A percentile compares a stretch with the other conserved stretches of the same genome.
Conservation (phyloP, 2,888 invertebrate species). For the Ptilodon capucinus region DNA sequence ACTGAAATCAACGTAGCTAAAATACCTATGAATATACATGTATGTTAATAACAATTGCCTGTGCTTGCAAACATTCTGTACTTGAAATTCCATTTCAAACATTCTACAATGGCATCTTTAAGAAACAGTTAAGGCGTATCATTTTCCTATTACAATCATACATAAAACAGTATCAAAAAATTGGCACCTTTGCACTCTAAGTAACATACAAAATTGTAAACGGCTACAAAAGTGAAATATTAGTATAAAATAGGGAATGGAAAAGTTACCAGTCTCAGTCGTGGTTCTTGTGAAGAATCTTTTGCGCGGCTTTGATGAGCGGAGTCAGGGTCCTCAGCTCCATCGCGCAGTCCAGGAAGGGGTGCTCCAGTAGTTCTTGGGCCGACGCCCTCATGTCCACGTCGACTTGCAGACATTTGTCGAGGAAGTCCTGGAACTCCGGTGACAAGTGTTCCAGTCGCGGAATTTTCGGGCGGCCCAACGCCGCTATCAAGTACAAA, state of each 20-base stretch:
- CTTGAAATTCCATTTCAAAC: slow-evolving; percentile 14
- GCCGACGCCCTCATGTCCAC: slow-evolving; percentile 90
- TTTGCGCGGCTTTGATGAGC: slow-evolving; percentile 95
- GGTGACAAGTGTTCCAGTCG: slow-evolving; percentile 90
- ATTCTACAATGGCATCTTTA: slow-evolving; percentile 21
- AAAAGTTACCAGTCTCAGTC: slow-evolving; percentile 64
- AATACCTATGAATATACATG: slow-evolving; percentile 22
- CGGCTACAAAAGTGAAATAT: slow-evolving; percentile 57
- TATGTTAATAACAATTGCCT: slow-evolving; percentile 25
- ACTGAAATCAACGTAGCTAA: slow-evolving; percentile 15
- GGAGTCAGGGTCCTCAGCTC: slow-evolving; percentile 92
- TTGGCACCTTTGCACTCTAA: slow-evolving; percentile 54
- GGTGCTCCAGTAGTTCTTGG: slow-evolving; percentile 89
- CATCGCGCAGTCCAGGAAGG: slow-evolving; percentile 90
- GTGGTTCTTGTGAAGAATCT: slow-evolving; percentile 87
- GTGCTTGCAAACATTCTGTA: slow-evolving; percentile 8
- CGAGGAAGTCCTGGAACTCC: slow-evolving; percentile 91
- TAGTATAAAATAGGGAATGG: slow-evolving; percentile 48
- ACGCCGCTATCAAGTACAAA: slow-evolving; percentile 96
- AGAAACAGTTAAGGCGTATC: slow-evolving; percentile 13
- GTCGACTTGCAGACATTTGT: slow-evolving; percentile 93
- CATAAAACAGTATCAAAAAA: slow-evolving; percentile 34
- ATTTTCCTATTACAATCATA: slow-evolving; percentile 23
- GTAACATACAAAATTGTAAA: slow-evolving; percentile 56
- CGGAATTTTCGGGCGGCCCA: slow-evolving; percentile 95